Conservation (phyloP, 2,888 invertebrate genomes). For the Leptinotarsa peninsularis region DNA sequence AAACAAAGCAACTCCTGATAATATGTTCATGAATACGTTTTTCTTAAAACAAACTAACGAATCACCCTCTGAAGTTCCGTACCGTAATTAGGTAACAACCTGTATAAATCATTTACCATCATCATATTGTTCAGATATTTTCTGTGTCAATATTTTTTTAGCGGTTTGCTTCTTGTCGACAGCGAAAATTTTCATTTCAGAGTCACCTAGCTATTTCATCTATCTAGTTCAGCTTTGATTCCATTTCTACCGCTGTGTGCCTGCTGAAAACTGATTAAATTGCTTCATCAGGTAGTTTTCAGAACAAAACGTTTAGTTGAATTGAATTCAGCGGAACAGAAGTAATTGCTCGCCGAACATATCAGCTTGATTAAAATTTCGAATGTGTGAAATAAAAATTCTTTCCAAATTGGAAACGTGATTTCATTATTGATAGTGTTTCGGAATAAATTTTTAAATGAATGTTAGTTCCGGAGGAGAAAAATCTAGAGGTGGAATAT, state of each 20-base stretch:
- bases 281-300: neutral
- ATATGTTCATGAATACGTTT: no score
- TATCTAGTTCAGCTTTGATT: neutral
- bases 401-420: neutral
- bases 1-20: no score
- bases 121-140: neutral
- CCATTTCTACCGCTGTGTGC: neutral
- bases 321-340: neutral
- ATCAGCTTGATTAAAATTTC: constrained; percentile 7
- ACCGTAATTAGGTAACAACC: no score
- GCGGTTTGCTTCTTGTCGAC: neutral
- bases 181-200: neutral
- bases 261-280: neutral
- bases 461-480: no score
- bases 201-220: neutral
- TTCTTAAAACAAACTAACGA: no score
- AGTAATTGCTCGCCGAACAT: neutral
- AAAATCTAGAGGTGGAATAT: no score
- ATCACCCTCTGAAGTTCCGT: no score
- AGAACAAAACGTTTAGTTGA: neutral
- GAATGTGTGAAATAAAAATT: neutral
- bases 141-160: neutral
- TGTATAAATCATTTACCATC: no score
- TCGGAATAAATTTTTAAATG: neutral
- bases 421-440: neutral